These are phyloP conservation scores for Drosophila dives DNA, from an alignment of 2,888 invertebrate species.

Conservation along the genomic window DNA sequence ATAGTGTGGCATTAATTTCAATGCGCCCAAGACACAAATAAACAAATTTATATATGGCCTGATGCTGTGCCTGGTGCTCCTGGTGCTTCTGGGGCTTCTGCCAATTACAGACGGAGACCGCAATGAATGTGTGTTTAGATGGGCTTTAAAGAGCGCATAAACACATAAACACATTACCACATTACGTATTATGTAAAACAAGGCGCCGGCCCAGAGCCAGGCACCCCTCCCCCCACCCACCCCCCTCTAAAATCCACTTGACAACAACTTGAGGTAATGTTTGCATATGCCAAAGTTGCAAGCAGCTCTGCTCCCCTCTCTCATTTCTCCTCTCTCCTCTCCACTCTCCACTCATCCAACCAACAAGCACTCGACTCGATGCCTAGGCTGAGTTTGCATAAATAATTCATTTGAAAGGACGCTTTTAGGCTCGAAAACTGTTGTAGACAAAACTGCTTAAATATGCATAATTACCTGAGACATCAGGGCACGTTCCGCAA, in stretches of 20 bases:
- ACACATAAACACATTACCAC: slow-evolving; percentile 70
- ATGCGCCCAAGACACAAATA: slow-evolving; percentile 38
- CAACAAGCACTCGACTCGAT: neutral
- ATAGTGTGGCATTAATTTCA: slow-evolving; percentile 71
- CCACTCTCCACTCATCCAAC: neutral
- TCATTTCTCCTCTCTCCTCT: neutral
- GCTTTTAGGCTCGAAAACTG: slow-evolving; percentile 77
- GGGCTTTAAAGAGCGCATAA: slow-evolving; percentile 62
- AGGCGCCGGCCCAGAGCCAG: neutral
- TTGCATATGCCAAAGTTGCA: slow-evolving; percentile 58
- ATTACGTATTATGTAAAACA: slow-evolving; percentile 52
- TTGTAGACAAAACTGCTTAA: slow-evolving; percentile 82
- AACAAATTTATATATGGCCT: neutral
- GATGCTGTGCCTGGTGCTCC: neutral
- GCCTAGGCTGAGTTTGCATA: slow-evolving; percentile 66
- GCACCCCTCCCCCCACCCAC: too few relatives aligned
- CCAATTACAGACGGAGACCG: slow-evolving; percentile 60
- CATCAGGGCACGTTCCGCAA: slow-evolving; percentile 44
- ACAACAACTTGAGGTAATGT: slow-evolving; percentile 68
- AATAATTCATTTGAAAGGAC: slow-evolving; percentile 81
- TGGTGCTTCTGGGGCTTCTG: slow-evolving; percentile 9
- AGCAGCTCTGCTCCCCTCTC: neutral
- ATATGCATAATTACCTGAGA: slow-evolving; percentile 83
- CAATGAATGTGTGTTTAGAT: slow-evolving; percentile 41
- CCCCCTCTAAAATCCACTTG: slow-evolving; percentile 46